Base-by-base conservation (phyloP, 1,140 invertebrate genomes). In the Eupristina koningsbergeri region DNA sequence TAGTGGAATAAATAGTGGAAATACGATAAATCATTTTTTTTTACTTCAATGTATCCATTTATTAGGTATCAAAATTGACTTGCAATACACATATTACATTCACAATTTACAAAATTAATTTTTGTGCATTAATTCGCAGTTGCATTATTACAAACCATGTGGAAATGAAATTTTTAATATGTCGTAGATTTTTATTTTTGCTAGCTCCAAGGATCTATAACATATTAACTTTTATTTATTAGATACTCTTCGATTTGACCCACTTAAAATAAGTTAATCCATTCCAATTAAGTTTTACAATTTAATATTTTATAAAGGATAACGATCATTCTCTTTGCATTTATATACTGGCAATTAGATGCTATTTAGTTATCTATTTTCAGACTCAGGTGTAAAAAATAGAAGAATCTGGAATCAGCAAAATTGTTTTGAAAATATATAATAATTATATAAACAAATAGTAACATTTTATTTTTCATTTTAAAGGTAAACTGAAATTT, bases 271-370 rank as follows among this genome's bases (percentile, higher is more conserved):
- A 71, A 71, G 15, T 41, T 1, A 71, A 41, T 26, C 17, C 34
- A 0, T 71, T 71, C 67, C 29, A 80, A 80, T 80, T 34, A 39
- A 6, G 69, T 31, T n/a, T 41, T 81, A 47, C 13, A 29, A 58
- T 73, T 76, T 53, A 34, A 15, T 47, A 13, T 71, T 58, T 58
- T 73, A 73, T 80, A 39, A 58, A 31, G 45, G 47, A 73, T 71
- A 80, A n/a, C 39, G 41, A 80, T 80, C 29, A 36, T 50, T 36
- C 34, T 2, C 1, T 69, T 31, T 47, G 47, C 53, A 80, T 47
- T 71, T 22, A 53, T 5, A n/a, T 45, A 45, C 13, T 45, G 6
- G 41, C 64, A 73, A 58, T 80, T 29, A 73, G 22, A 64, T 2
- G 15, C n/a, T 45, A 19, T 13, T 13, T 64, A 58, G 2, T 64